These are phyloP conservation scores for Microplitis manilae DNA, from an alignment of 2,888 invertebrate genomes.

Conservation along the genomic window DNA sequence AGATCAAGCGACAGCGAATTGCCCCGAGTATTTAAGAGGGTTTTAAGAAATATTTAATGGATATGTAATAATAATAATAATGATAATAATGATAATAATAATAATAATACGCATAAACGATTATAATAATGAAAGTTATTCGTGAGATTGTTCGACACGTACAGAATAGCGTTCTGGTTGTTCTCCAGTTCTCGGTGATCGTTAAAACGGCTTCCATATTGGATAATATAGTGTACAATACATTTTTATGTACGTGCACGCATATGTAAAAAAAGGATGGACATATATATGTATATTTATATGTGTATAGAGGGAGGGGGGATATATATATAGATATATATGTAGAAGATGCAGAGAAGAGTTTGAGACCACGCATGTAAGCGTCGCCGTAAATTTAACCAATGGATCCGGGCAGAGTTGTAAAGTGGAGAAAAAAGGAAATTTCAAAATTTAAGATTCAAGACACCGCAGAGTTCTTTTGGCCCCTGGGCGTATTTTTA, in stretches of 20 bases:
- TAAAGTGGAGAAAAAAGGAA: conserved; percentile 54
- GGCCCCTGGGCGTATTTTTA: conserved; percentile 47
- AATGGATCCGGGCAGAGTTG: conserved; percentile 58
- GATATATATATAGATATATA: background rate
- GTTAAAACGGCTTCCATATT: conserved; percentile 22
- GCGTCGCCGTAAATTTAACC: conserved; percentile 61
- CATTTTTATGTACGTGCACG: background rate
- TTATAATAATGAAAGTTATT: conserved; percentile 18
- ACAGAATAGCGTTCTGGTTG: background rate
- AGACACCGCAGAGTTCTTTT: conserved; percentile 47
- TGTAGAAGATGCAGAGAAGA: conserved; percentile 21
- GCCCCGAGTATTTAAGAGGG: conserved; percentile 18
- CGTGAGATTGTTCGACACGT: conserved; percentile 38
- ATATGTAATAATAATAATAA: background rate
- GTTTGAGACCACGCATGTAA: conserved; percentile 54
- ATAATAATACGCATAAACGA: conserved; percentile 9
- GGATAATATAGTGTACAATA: conserved; percentile 14
- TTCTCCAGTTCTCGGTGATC: background rate
- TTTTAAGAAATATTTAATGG: background rate
- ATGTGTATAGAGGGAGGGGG: conserved; percentile 6
- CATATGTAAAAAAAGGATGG: background rate
- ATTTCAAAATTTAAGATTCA: conserved; percentile 60
- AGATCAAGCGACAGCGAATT: conserved; percentile 19
- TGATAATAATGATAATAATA: conserved; percentile 8
- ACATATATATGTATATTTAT: conserved; percentile 14